These are phyloP conservation scores for Rousettus madagascariensis DNA, from an alignment of 2,797 vertebrate species.

Conservation along the genomic window DNA sequence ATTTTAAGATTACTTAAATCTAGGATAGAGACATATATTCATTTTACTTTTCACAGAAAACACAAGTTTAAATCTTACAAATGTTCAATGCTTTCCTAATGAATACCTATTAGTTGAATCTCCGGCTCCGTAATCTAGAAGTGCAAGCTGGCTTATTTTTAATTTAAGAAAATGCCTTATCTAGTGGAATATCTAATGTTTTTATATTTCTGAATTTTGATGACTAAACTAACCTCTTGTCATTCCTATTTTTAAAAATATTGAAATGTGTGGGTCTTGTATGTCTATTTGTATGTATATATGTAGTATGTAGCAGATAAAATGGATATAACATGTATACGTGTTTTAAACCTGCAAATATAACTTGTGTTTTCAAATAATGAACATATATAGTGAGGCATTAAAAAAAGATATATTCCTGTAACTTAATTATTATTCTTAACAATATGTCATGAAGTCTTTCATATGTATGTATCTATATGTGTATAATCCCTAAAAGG, in stretches of 20 bases:
- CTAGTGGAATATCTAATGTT: neutral
- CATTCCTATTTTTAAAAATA: neutral
- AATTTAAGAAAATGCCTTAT: neutral
- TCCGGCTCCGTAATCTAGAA: neutral
- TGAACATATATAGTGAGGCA: neutral
- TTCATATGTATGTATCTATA: neutral
- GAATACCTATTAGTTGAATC: neutral
- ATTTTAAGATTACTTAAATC: neutral
- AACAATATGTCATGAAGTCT: neutral
- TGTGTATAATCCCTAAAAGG: neutral
- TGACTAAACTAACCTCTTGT: neutral
- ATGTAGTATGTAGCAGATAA: neutral
- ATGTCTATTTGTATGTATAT: neutral
- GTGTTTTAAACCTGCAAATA: neutral
- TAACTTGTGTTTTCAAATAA: neutral
- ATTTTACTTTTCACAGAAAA: neutral
- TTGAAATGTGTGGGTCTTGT: no score
- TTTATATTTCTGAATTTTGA: neutral
- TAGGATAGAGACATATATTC: neutral
- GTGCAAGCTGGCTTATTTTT: neutral
- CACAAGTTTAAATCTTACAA: neutral
- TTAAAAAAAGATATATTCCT: neutral
- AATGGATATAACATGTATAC: neutral
- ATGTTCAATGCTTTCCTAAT: neutral
- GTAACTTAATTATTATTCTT: neutral